phyloP scores from a whole-genome alignment of 1,140 invertebrate genomes.

The Apocrypta bakeri region DNA sequence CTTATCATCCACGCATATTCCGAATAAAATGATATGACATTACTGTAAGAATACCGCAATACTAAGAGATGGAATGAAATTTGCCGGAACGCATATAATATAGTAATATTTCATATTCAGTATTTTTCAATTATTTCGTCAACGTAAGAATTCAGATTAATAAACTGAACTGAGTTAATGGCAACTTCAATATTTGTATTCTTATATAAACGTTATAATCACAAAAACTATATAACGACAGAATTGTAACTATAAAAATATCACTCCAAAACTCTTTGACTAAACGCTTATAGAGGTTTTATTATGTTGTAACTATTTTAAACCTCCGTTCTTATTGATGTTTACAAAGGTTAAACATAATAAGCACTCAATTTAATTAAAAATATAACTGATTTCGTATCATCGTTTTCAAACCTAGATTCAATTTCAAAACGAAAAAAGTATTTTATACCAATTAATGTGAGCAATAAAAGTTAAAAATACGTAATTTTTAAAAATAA shows the following conservation, averaged over 20 bases:
- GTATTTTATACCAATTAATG: neutral
- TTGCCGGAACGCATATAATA: slow-evolving; percentile 17
- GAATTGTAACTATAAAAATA: neutral
- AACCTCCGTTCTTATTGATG: neutral
- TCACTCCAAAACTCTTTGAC: slow-evolving; percentile 8
- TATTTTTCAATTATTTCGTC: slow-evolving; percentile 41
- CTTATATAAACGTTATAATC: slow-evolving; percentile 9
- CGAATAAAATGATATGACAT: slow-evolving; percentile 21
- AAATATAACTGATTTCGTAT: neutral
- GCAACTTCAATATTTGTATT: neutral
- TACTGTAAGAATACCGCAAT: slow-evolving; percentile 31
- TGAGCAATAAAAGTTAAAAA: neutral
- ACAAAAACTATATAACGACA: neutral
- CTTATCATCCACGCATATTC: neutral
- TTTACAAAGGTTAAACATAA: too few relatives aligned
- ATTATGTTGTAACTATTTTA: neutral
- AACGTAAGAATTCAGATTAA: slow-evolving; percentile 20
- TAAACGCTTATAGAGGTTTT: neutral
- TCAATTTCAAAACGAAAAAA: neutral
- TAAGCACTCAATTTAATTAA: neutral
- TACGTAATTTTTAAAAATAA: neutral
- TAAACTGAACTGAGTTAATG: slow-evolving; percentile 41
- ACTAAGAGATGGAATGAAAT: slow-evolving; percentile 30
- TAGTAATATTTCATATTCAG: slow-evolving; percentile 37
- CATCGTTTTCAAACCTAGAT: neutral